These are phyloP conservation scores for Lithophane semibrunnea DNA, from an alignment of 2,888 invertebrate species.

Conservation along the genomic window DNA sequence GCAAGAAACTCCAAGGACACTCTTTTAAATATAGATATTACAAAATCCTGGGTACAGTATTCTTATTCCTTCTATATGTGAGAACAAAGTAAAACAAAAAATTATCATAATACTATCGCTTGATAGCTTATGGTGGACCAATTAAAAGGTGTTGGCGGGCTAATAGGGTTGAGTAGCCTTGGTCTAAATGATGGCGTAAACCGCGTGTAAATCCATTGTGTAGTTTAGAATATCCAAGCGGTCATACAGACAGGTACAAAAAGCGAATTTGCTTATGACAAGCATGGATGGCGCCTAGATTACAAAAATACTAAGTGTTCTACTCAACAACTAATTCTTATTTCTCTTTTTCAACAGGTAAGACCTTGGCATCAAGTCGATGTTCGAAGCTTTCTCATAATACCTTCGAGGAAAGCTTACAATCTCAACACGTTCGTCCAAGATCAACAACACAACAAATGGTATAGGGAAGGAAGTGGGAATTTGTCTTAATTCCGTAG, in stretches of 20 bases:
- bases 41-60: too few relatives aligned
- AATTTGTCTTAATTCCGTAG: slow-evolving; percentile 29
- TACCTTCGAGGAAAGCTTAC: background rate
- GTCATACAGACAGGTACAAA: background rate
- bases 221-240: background rate
- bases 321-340: slow-evolving; percentile 19
- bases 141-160: too few relatives aligned
- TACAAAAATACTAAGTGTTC: background rate
- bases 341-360: slow-evolving; percentile 45
- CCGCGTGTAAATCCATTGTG: background rate
- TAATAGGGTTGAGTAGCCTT: too few relatives aligned
- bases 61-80: too few relatives aligned
- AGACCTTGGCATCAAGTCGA: slow-evolving; percentile 10
- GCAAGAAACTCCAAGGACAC: too few relatives aligned
- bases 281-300: background rate
- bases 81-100: too few relatives aligned
- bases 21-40: too few relatives aligned
- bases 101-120: too few relatives aligned
- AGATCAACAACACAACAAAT: slow-evolving; percentile 11
- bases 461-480: background rate
- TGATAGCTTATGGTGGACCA: too few relatives aligned
- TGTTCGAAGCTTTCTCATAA: slow-evolving; percentile 9
- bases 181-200: background rate
- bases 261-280: background rate
- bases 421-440: background rate